Conservation (phyloP, 2,113 vertebrate species). For the Vimba vimba region DNA sequence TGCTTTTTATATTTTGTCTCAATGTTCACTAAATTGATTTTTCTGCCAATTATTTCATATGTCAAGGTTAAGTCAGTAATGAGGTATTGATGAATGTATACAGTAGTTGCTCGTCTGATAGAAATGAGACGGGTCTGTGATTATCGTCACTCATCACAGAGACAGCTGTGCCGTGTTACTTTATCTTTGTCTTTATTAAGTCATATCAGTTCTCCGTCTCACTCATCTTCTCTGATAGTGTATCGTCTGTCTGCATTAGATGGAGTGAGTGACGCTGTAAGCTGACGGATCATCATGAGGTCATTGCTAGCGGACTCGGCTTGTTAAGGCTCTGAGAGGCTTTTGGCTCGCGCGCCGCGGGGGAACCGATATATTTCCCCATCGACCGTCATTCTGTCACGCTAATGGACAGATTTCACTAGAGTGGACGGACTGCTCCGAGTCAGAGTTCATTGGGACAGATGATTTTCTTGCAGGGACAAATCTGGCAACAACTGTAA, state of each 20-base stretch:
- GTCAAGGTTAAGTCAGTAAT: background rate
- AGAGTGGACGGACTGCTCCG: constrained; percentile 15
- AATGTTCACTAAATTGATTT: too few relatives aligned
- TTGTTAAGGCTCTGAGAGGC: constrained; percentile 38
- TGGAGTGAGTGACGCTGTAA: constrained; percentile 35
- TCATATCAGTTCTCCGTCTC: constrained; percentile 75
- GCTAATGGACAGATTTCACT: constrained; percentile 23
- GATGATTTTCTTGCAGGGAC: constrained; percentile 25
- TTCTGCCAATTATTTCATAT: too few relatives aligned
- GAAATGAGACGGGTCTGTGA: background rate
- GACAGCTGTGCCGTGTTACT: constrained; percentile 25
- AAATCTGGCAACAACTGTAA: constrained; percentile 4
- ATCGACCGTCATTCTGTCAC: background rate
- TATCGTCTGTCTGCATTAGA: constrained; percentile 50
- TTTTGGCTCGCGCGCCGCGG: background rate
- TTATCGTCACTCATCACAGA: constrained; percentile 12
- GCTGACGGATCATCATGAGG: constrained; percentile 36
- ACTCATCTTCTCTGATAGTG: constrained; percentile 70
- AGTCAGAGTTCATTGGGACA: constrained; percentile 11
- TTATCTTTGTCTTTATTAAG: constrained; percentile 60
- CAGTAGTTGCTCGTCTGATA: background rate
- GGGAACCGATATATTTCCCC: constrained; percentile 22
- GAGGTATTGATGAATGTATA: background rate
- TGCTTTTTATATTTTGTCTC: background rate
- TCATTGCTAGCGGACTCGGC: constrained; percentile 1